Conservation (phyloP, 2,797 vertebrate genomes). For the Acrossocheilus wenchowensis region DNA sequence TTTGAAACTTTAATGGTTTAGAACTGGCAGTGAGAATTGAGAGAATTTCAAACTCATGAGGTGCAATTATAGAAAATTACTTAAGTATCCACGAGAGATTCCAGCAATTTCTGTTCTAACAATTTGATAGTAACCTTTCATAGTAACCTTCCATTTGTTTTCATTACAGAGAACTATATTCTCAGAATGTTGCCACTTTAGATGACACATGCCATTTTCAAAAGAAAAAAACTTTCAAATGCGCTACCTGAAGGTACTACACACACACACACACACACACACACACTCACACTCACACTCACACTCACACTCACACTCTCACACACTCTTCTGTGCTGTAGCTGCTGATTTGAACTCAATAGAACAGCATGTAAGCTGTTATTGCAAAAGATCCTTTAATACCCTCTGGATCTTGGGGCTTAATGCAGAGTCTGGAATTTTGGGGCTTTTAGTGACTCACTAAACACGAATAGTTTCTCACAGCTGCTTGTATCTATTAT, state of each 20-base stretch:
- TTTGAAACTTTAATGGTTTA: neutral
- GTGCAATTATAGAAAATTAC: neutral
- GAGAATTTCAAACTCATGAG: neutral
- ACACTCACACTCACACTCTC: no score
- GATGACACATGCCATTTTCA: neutral
- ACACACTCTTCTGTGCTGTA: neutral
- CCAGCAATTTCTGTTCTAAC: neutral
- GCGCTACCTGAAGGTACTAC: no score
- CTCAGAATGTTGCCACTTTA: neutral
- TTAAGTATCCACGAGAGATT: neutral
- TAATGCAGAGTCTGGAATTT: conserved; percentile 31
- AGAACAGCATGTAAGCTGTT: neutral
- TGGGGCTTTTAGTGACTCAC: conserved; percentile 2
- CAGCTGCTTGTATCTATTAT: neutral
- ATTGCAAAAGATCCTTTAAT: conserved; percentile 39
- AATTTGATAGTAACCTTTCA: neutral
- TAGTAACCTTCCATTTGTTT: neutral
- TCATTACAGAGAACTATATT: neutral
- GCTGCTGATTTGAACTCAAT: neutral
- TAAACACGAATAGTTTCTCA: neutral
- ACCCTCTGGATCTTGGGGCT: conserved; percentile 12
- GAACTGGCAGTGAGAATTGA: neutral
- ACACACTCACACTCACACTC: no score
- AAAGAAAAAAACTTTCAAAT: neutral
- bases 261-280: no score